Conservation (phyloP, 2,113 vertebrate genomes). For the Albula glossodonta region DNA sequence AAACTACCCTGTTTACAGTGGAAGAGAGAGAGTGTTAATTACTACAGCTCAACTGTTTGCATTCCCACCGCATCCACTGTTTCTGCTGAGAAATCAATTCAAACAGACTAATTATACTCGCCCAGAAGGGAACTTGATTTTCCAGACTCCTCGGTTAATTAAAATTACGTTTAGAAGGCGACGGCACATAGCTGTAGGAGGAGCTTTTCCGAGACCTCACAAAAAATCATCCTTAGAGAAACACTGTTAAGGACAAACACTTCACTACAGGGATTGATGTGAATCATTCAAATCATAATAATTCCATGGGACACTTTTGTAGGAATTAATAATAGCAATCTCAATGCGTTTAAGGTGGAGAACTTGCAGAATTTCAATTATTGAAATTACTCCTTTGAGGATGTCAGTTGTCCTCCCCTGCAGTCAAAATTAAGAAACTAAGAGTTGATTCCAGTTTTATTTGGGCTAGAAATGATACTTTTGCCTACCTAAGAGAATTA, state of each 20-base stretch:
- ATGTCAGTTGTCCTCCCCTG: not conserved
- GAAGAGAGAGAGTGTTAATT: not conserved
- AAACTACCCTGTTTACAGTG: not conserved
- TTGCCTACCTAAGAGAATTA: no score
- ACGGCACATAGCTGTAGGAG: not conserved
- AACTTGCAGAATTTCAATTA: not conserved
- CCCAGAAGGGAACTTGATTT: not conserved
- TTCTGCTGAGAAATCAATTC: conserved; percentile 1
- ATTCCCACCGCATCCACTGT: not conserved
- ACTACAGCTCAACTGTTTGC: not conserved
- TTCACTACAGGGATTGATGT: not conserved
- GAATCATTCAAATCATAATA: not conserved
- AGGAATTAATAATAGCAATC: not conserved
- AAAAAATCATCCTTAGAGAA: not conserved
- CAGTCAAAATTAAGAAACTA: not conserved
- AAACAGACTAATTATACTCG: not conserved
- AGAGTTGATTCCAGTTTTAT: not conserved
- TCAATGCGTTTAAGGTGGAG: not conserved
- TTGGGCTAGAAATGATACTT: not conserved
- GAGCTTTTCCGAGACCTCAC: not conserved
- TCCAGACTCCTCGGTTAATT: not conserved
- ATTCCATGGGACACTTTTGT: not conserved
- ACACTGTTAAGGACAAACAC: not conserved
- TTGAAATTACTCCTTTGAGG: not conserved
- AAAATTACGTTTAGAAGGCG: not conserved